These are phyloP conservation scores for Nematolebias whitei DNA, from an alignment of 2,113 vertebrate species.

Conservation along the genomic window DNA sequence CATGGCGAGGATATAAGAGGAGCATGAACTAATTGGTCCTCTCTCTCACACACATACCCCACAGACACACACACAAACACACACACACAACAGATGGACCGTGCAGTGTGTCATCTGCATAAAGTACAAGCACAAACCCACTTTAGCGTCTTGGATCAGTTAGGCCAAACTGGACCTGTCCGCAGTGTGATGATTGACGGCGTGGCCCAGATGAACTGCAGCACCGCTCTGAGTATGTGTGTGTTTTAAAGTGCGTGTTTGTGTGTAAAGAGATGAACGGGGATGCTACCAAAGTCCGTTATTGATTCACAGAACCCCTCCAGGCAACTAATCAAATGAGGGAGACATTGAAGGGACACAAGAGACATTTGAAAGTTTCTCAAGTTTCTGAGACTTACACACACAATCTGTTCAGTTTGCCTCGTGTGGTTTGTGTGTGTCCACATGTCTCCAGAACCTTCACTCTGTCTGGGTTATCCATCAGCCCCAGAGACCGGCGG, in stretches of 20 bases:
- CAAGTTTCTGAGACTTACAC: constrained; percentile 62
- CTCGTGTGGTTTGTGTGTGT: constrained; percentile 26
- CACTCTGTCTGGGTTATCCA: constrained; percentile 49
- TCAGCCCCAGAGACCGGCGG: constrained; percentile 61
- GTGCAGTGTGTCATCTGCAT: constrained; percentile 47
- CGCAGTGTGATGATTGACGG: constrained; percentile 64
- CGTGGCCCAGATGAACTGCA: constrained; percentile 62
- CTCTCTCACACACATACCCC: background rate
- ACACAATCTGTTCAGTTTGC: constrained; percentile 21
- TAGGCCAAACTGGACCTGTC: constrained; percentile 56
- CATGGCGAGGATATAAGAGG: constrained; percentile 30
- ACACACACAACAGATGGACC: constrained; percentile 60
- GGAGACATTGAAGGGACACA: constrained; percentile 48
- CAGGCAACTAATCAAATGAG: constrained; percentile 75
- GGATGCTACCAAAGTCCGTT: constrained; percentile 51
- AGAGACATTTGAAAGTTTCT: constrained; percentile 66
- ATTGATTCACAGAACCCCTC: constrained; percentile 72
- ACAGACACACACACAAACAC: background rate
- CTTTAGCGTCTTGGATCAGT: constrained; percentile 29
- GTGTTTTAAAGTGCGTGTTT: constrained; percentile 12
- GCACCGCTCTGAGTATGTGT: constrained; percentile 22
- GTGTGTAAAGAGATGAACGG: constrained; percentile 19
- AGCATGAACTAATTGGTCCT: constrained; percentile 49
- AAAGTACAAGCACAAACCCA: background rate
- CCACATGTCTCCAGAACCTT: constrained; percentile 31